phyloP scores from a whole-genome alignment of 2,888 invertebrate species.

The Drosophila lutescens region DNA sequence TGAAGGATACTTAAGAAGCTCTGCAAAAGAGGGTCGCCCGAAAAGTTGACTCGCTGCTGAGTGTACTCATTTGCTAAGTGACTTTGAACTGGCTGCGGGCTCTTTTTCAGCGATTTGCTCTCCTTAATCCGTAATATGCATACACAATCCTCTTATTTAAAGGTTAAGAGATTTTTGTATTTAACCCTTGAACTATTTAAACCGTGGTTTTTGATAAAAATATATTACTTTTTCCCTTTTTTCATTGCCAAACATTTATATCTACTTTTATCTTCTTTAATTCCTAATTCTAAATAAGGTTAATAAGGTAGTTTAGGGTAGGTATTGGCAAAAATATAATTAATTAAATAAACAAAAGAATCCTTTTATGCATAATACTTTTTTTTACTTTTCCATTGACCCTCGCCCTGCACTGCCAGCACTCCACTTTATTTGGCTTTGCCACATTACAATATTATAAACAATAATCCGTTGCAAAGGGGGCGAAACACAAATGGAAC shows the following conservation, averaged over 20 bases:
- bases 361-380: no score
- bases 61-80: constrained; percentile 2
- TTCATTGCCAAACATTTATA: no score
- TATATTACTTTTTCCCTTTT: no score
- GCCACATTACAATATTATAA: constrained; percentile 52
- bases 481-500: constrained; percentile 39
- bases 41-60: constrained; percentile 21
- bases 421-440: constrained; percentile 39
- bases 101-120: constrained; percentile 20
- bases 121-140: constrained; percentile 1
- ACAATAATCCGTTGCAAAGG: constrained; percentile 45
- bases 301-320: no score
- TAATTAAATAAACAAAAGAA: no score
- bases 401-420: constrained; percentile 15
- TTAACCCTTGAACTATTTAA: no score
- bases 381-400: constrained; percentile 3
- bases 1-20: constrained; percentile 45
- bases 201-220: no score
- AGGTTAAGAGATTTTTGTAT: not conserved
- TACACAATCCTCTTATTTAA: constrained; percentile 1
- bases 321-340: no score
- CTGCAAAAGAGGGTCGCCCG: constrained; percentile 38
- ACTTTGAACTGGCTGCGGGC: not conserved
- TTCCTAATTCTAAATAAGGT: no score
- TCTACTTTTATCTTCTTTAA: no score